These are phyloP conservation scores for Pherbina coryleti DNA, from an alignment of 2,888 invertebrate species.

Conservation along the genomic window DNA sequence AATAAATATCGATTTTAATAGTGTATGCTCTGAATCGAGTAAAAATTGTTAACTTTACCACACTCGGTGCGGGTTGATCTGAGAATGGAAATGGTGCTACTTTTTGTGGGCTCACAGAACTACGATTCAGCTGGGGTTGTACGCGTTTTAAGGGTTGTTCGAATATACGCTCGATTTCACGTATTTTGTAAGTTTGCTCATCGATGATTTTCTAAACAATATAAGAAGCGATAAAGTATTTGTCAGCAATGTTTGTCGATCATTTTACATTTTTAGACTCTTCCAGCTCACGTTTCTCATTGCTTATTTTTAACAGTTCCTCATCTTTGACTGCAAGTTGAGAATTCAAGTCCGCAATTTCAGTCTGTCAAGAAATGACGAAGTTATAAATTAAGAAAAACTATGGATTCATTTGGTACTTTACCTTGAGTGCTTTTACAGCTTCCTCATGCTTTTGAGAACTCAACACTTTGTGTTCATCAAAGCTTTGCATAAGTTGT, in stretches of 20 bases:
- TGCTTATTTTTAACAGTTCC: not conserved
- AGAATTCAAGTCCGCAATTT: not conserved
- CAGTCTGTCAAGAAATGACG: not conserved
- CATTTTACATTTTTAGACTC: conserved; percentile 48
- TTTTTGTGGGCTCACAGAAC: not conserved
- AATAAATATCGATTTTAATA: not conserved
- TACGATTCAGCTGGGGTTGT: conserved; percentile 15
- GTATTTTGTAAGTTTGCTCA: conserved; percentile 47
- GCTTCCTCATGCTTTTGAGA: not conserved
- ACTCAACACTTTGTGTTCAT: not conserved
- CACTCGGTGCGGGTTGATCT: not conserved
- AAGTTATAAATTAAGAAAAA: not conserved
- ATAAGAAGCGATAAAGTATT: not conserved
- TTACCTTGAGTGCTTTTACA: not conserved
- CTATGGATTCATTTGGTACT: not conserved
- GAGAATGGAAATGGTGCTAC: not conserved
- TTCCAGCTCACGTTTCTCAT: conserved; percentile 43
- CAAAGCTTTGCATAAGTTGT: not conserved
- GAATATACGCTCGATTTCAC: conserved; percentile 46
- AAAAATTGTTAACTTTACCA: not conserved
- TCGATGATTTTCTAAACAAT: conserved; percentile 44
- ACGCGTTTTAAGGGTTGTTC: conserved; percentile 44
- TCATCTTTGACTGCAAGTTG: conserved; percentile 7
- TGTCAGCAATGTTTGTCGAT: not conserved
- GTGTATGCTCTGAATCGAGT: not conserved